Evolutionary conservation across 1,140 invertebrate species (phyloP).

Genomic region (Zophobas morio): DNA sequence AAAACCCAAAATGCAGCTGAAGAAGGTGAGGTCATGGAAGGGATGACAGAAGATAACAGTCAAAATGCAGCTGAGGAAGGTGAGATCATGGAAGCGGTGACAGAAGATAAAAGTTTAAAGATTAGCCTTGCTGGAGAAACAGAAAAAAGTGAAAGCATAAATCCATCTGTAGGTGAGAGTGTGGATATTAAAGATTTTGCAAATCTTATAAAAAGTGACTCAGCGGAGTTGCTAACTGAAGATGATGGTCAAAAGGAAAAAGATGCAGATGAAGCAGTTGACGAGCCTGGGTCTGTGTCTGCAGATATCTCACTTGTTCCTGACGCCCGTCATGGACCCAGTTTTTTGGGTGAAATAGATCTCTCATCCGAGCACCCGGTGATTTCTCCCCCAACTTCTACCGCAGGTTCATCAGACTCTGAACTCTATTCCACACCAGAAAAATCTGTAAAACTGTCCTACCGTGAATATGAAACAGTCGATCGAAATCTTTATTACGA

Average conservation of each 20-base stretch:
- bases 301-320: neutral
- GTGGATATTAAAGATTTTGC: neutral
- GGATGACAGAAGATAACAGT: no score
- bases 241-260: neutral
- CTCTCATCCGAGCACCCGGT: neutral
- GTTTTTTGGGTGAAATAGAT: neutral
- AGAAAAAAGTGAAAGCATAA: no score
- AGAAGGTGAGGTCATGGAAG: no score
- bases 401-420: neutral
- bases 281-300: neutral
- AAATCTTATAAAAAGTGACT: neutral
- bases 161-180: neutral
- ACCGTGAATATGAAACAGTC: neutral
- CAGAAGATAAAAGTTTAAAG: no score
- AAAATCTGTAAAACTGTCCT: neutral
- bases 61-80: no score
- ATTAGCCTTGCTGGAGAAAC: no score
- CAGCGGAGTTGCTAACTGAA: neutral
- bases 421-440: neutral
- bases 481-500: conserved; percentile 23
- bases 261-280: neutral
- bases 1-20: no score
- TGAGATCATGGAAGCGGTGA: no score
- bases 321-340: neutral
- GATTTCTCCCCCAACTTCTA: neutral